These are phyloP conservation scores for Cydia amplana DNA, from an alignment of 1,140 invertebrate species.

Conservation along the genomic window DNA sequence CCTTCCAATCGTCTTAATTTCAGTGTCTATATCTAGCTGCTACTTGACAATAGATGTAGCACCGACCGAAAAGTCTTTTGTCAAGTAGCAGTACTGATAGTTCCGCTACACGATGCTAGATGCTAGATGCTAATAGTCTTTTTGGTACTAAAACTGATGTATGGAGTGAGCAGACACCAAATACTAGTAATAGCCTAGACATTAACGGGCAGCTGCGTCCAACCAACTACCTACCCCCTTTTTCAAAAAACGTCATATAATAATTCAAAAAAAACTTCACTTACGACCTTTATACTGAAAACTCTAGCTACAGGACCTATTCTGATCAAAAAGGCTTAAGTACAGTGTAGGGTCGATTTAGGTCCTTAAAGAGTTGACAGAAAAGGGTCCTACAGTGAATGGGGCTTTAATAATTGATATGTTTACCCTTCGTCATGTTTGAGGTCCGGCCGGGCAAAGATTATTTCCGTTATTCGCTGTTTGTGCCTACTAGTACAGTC, in stretches of 20 bases:
- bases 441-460: slow-evolving; percentile 53
- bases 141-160: too few species aligned
- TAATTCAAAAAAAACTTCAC: not conserved
- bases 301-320: slow-evolving; percentile 25
- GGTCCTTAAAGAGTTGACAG: not conserved
- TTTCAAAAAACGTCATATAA: not conserved
- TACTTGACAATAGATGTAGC: too few species aligned
- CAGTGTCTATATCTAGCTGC: too few species aligned
- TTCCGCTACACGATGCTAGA: too few species aligned
- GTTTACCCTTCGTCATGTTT: slow-evolving; percentile 53
- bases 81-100: too few species aligned
- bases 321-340: not conserved
- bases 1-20: too few species aligned
- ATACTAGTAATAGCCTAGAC: slow-evolving; percentile 26
- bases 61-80: too few species aligned
- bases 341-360: not conserved
- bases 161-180: too few species aligned
- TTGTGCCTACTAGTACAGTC: slow-evolving; percentile 34
- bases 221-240: slow-evolving; percentile 38
- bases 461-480: slow-evolving; percentile 28
- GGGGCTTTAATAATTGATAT: slow-evolving; percentile 56
- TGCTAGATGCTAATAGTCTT: too few species aligned
- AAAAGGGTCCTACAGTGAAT: slow-evolving; percentile 36
- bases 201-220: slow-evolving; percentile 50
- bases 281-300: not conserved